phyloP scores from a whole-genome alignment of 2,797 vertebrate genomes.

The Lagocephalus sceleratus region DNA sequence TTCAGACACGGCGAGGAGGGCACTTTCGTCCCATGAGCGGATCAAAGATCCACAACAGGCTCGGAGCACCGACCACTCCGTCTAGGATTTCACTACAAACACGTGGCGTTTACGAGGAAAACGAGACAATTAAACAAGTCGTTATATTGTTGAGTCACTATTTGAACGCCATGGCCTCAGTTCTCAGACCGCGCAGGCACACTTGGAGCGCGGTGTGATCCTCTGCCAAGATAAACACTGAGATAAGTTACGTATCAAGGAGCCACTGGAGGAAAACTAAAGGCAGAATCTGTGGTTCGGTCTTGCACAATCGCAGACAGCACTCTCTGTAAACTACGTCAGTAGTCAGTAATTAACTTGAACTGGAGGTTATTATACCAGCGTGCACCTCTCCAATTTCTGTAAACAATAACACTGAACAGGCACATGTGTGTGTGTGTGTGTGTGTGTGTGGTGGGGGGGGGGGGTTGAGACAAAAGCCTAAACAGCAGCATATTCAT shows the following conservation, averaged over 20 bases:
- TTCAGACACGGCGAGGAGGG: constrained; percentile 40
- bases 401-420: constrained; percentile 42
- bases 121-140: too few species aligned
- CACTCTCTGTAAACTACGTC: constrained; percentile 36
- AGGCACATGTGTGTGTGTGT: too few species aligned
- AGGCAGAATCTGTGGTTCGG: constrained; percentile 13
- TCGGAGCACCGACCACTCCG: constrained; percentile 24
- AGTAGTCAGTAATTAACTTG: constrained; percentile 68
- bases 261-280: constrained; percentile 9
- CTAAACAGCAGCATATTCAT: constrained; percentile 11
- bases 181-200: too few species aligned
- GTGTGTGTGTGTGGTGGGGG: not conserved
- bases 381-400: constrained; percentile 36
- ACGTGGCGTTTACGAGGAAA: too few species aligned
- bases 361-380: constrained; percentile 63
- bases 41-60: constrained; percentile 54
- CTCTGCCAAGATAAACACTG: constrained; percentile 13
- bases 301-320: constrained; percentile 30
- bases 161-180: too few species aligned
- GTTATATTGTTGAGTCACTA: too few species aligned
- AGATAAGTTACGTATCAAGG: constrained; percentile 3
- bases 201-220: not conserved
- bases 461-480: constrained; percentile 37
- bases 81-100: too few species aligned
- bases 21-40: constrained; percentile 2